phyloP scores from a whole-genome alignment of 1,140 invertebrate species.

The Conopomorpha cramerella region DNA sequence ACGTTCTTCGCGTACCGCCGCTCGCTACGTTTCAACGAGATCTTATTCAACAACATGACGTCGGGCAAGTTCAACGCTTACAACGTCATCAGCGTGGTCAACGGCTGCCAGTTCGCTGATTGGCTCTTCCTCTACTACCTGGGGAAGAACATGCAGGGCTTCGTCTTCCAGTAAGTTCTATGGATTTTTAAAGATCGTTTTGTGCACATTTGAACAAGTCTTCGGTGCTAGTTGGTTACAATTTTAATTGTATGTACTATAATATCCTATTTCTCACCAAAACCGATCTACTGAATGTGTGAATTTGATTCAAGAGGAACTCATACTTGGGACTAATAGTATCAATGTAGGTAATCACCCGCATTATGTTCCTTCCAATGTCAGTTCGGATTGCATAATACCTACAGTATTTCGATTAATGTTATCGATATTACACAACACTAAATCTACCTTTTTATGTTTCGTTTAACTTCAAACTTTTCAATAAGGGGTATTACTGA shows the following conservation, averaged over 20 bases:
- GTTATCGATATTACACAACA: not conserved
- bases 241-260: not conserved
- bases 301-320: not conserved
- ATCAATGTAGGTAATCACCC: not conserved
- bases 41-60: constrained; percentile 65
- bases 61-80: constrained; percentile 68
- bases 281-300: not conserved
- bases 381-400: not conserved
- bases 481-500: not conserved
- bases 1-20: constrained; percentile 55
- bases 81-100: constrained; percentile 66
- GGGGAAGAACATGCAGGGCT: constrained; percentile 73
- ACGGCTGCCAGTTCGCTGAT: constrained; percentile 72
- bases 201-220: no score
- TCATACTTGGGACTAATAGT: not conserved
- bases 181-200: no score
- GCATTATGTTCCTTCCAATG: not conserved
- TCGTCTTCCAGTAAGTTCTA: constrained; percentile 43
- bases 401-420: not conserved
- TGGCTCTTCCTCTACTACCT: constrained; percentile 85
- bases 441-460: no score
- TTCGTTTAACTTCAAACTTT: no score
- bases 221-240: not conserved
- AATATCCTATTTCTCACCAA: not conserved
- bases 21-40: constrained; percentile 64